Evolutionary conservation across 2,797 vertebrate species (phyloP).

Genomic region (Tinamus major): DNA sequence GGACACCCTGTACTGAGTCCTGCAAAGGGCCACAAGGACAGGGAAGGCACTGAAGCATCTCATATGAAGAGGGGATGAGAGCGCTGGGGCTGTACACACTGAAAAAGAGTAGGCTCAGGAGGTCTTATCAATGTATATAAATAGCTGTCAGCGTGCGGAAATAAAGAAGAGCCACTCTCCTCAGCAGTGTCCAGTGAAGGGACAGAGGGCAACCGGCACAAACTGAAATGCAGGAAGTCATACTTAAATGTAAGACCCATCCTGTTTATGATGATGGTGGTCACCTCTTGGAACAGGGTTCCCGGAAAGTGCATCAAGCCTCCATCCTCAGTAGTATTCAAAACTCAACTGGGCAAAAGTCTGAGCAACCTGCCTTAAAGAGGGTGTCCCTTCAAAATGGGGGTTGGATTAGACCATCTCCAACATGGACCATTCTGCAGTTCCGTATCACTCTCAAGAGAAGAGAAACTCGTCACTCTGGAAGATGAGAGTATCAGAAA

Average conservation of each 20-base stretch:
- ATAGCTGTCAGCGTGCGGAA: neutral
- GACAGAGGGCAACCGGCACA: neutral
- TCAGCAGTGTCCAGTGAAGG: neutral
- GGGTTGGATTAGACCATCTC: neutral
- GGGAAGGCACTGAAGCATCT: neutral
- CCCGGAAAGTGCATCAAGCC: neutral
- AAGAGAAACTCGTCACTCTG: neutral
- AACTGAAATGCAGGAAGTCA: neutral
- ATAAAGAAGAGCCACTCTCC: neutral
- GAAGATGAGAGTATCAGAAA: neutral
- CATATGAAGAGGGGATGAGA: neutral
- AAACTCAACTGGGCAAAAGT: neutral
- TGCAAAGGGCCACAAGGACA: neutral
- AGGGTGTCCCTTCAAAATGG: neutral
- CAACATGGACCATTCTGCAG: neutral
- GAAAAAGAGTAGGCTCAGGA: neutral
- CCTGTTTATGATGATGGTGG: neutral
- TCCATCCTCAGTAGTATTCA: neutral
- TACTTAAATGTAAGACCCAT: neutral
- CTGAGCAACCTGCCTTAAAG: neutral
- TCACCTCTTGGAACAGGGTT: neutral
- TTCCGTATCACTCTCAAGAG: neutral
- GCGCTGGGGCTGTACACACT: neutral
- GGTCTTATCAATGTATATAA: rapidly evolving
- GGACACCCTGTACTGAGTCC: rapidly evolving